Evolutionary conservation across 30 jellyfish, hydroid and myxozoan species (phyloP).

Genomic region (Clytia hemisphaerica): DNA sequence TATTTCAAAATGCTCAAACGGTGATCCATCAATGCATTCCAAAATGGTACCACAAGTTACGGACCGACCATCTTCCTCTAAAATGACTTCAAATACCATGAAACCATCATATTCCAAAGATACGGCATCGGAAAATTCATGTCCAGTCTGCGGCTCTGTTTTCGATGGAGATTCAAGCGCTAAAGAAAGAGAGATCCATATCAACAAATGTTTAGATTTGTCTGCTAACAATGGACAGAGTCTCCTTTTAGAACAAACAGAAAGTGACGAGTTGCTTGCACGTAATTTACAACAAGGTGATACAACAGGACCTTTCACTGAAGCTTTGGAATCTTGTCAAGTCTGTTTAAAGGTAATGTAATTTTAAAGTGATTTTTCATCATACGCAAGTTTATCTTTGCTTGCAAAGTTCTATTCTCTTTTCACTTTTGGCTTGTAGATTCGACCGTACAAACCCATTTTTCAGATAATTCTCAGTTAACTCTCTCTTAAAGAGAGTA

Average conservation of each 20-base stretch:
- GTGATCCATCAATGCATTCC: not conserved
- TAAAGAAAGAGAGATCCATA: slow-evolving; percentile 8
- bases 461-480: no score
- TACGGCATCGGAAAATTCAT: not conserved
- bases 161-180: not conserved
- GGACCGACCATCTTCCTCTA: not conserved
- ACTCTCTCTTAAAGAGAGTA: no score
- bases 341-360: slow-evolving; percentile 4
- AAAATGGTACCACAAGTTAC: no score
- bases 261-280: slow-evolving; percentile 19
- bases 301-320: no score
- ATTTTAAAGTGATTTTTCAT: not conserved
- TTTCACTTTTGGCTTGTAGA: no score
- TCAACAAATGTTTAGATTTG: slow-evolving; percentile 11
- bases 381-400: not conserved
- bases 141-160: slow-evolving; percentile 6
- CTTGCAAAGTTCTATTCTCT: no score
- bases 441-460: no score
- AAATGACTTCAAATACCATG: not conserved
- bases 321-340: not conserved
- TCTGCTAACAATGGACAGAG: not conserved
- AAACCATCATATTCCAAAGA: not conserved
- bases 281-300: slow-evolving; percentile 5
- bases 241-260: not conserved
- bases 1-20: no score